phyloP scores from a whole-genome alignment of 1,140 invertebrate genomes.

The Sitobion miscanthi region DNA sequence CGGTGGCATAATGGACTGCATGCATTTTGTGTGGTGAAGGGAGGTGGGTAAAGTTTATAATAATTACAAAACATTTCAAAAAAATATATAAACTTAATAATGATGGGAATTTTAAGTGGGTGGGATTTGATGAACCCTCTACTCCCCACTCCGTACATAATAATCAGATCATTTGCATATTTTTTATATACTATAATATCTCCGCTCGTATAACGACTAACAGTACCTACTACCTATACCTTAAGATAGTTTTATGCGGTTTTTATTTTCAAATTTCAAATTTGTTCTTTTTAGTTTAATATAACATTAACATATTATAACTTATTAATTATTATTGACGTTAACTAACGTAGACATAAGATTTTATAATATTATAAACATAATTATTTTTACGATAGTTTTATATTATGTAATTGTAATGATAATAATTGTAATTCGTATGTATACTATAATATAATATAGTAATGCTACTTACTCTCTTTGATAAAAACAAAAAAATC shows the following conservation, averaged over 20 bases:
- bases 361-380: background rate
- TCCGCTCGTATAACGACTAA: background rate
- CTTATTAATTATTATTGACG: background rate
- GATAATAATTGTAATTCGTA: background rate
- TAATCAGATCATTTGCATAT: background rate
- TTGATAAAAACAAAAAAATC: background rate
- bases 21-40: background rate
- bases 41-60: background rate
- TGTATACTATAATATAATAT: background rate
- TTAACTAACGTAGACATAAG: background rate
- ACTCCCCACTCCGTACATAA: background rate
- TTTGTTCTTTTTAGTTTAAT: background rate
- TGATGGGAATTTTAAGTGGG: background rate
- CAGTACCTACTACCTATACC: background rate
- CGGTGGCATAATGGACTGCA: background rate
- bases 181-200: background rate
- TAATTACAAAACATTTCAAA: background rate
- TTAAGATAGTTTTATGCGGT: background rate
- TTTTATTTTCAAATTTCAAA: background rate
- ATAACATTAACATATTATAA: background rate
- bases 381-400: background rate
- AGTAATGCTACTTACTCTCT: background rate
- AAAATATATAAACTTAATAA: background rate
- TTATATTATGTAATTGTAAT: background rate
- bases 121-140: background rate